Percentiles rank a stretch among this genome's conserved stretches.
Evolutionary conservation across 2,888 invertebrate species (phyloP).

Genomic region (Agonopterix heracliana): DNA sequence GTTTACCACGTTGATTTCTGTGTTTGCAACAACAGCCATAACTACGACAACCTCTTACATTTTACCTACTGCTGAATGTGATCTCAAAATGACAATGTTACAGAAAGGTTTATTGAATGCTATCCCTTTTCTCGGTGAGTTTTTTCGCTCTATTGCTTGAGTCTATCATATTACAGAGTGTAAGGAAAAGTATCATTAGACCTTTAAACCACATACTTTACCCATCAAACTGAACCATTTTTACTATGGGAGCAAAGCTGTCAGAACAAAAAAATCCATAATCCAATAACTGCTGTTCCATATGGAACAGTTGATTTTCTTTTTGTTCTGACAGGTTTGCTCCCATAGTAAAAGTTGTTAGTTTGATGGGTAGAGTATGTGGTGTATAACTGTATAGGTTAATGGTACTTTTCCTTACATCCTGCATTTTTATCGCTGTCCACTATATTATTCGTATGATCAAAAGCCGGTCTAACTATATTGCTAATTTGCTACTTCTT

Average conservation of each 20-base stretch:
- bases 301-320: too few relatives aligned
- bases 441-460: background rate
- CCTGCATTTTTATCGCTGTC: background rate
- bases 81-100: slow-evolving; percentile 40
- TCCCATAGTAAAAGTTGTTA: too few relatives aligned
- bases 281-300: too few relatives aligned
- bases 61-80: slow-evolving; percentile 45
- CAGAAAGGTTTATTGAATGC: slow-evolving; percentile 42
- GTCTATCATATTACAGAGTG: background rate
- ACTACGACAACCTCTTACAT: slow-evolving; percentile 43
- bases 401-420: too few relatives aligned
- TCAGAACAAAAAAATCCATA: too few relatives aligned
- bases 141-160: too few relatives aligned
- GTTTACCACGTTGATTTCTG: slow-evolving; percentile 30
- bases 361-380: too few relatives aligned
- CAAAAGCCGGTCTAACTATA: background rate
- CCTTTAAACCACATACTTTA: too few relatives aligned
- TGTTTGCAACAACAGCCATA: slow-evolving; percentile 30
- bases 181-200: too few relatives aligned
- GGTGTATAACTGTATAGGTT: background rate
- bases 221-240: background rate
- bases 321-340: too few relatives aligned
- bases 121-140: slow-evolving; percentile 44
- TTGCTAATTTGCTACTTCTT: background rate
- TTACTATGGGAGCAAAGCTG: background rate